Conservation (phyloP, 1,140 invertebrate species). For the Anoplolepis gracilipes region DNA sequence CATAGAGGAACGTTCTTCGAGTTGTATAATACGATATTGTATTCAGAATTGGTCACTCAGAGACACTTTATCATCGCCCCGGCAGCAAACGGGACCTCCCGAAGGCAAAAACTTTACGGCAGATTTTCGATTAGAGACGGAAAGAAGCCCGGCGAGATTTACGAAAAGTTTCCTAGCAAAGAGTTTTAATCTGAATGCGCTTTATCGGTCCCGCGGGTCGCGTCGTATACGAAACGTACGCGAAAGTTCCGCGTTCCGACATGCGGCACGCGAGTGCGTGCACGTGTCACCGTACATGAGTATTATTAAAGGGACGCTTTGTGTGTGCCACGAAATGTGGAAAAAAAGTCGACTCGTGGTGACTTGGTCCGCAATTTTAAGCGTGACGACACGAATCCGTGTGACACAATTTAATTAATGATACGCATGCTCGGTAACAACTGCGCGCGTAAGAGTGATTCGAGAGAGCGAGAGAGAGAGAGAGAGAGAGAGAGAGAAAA, state of each 20-base stretch:
- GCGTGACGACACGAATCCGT: slow-evolving; percentile 69
- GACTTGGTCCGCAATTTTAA: slow-evolving; percentile 23
- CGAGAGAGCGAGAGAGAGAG: background rate
- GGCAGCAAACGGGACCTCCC: slow-evolving; percentile 1
- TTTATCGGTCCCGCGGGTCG: slow-evolving; percentile 67
- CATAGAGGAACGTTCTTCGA: slow-evolving; percentile 7
- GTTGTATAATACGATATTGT: slow-evolving; percentile 23
- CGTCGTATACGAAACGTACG: slow-evolving; percentile 18
- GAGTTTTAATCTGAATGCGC: slow-evolving; percentile 59
- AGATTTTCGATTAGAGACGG: slow-evolving; percentile 67
- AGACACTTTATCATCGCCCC: slow-evolving; percentile 58
- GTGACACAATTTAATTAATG: slow-evolving; percentile 68
- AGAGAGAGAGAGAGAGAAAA: background rate
- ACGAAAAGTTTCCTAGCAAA: slow-evolving; percentile 52
- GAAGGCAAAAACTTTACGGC: slow-evolving; percentile 45
- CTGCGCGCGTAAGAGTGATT: background rate
- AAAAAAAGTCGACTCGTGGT: slow-evolving; percentile 20
- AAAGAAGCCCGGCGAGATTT: slow-evolving; percentile 57
- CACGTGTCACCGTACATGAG: slow-evolving; percentile 13
- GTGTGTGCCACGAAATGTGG: slow-evolving; percentile 14
- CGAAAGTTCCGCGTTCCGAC: slow-evolving; percentile 29
- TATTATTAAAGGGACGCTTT: background rate
- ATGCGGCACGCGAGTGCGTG: slow-evolving; percentile 50
- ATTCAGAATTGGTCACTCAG: slow-evolving; percentile 51
- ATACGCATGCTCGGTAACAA: slow-evolving; percentile 54